These are phyloP conservation scores for Natator depressus DNA, from an alignment of 2,113 vertebrate genomes.

Conservation along the genomic window DNA sequence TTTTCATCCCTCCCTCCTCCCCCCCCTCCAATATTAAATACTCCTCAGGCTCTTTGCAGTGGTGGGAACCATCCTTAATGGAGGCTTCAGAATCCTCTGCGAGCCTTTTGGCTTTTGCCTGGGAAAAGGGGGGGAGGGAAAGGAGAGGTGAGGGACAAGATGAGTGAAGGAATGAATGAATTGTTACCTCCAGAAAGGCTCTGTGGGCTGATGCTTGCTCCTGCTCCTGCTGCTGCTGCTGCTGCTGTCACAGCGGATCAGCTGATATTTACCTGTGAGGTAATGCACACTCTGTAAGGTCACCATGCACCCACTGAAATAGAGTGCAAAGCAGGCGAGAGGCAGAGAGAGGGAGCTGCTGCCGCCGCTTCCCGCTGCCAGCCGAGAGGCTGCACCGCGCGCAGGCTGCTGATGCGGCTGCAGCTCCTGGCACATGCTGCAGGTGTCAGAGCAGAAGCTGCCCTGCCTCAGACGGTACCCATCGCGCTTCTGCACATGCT, in stretches of 20 bases:
- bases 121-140: background rate
- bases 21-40: background rate
- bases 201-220: background rate
- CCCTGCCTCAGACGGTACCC: constrained; percentile 41
- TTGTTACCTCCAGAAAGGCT: constrained; percentile 42
- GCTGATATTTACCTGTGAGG: constrained; percentile 72
- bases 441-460: constrained; percentile 52
- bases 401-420: constrained; percentile 73
- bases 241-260: constrained; percentile 22
- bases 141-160: background rate
- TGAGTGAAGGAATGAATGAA: background rate
- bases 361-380: constrained; percentile 29
- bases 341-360: constrained; percentile 54
- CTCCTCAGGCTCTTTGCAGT: background rate
- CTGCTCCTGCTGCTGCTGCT: background rate
- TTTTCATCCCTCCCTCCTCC: background rate
- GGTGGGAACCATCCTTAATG: constrained; percentile 20
- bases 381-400: constrained; percentile 40
- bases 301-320: constrained; percentile 70
- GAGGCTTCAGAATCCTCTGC: constrained; percentile 2
- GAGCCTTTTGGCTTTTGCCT: background rate
- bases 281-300: constrained; percentile 78
- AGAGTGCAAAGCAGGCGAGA: constrained; percentile 48
- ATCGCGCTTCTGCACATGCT: constrained; percentile 14
- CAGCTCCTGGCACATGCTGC: constrained; percentile 74